Conservation (phyloP, 2,113 vertebrate species). For the Rhagologus leucostigma region DNA sequence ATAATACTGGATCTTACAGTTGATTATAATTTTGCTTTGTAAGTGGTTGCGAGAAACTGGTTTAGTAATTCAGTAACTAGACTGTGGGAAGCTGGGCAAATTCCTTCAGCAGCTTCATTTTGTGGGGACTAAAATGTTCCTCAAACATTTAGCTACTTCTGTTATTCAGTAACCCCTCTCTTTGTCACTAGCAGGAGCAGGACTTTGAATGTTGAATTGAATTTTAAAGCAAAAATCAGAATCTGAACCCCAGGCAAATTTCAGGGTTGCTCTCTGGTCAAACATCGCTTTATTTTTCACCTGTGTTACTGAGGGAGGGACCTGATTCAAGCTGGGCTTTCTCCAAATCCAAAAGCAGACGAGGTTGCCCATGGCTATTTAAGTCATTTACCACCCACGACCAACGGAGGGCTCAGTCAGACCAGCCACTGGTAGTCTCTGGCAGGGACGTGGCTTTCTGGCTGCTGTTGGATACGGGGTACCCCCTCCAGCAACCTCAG, state of each 20-base stretch:
- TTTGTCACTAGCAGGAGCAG: neutral
- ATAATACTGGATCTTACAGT: slow-evolving; percentile 10
- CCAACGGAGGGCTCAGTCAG: neutral
- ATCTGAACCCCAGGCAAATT: neutral
- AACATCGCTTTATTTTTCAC: neutral
- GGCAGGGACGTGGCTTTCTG: neutral
- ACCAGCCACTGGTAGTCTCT: neutral
- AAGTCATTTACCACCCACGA: neutral
- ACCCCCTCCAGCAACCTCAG: neutral
- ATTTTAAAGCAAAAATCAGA: neutral
- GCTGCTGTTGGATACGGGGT: neutral
- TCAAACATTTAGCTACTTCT: neutral
- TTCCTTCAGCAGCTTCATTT: neutral
- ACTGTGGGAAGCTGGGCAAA: slow-evolving; percentile 23
- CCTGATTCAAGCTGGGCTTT: neutral
- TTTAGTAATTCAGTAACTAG: slow-evolving; percentile 54
- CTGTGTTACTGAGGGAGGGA: neutral
- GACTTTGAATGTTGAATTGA: neutral
- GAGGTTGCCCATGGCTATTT: neutral
- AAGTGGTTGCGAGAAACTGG: slow-evolving; percentile 13
- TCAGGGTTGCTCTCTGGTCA: neutral
- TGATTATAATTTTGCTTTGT: slow-evolving; percentile 37
- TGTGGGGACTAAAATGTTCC: neutral
- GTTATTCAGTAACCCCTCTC: neutral
- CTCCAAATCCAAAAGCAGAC: neutral